A percentile compares a stretch with the other conserved stretches of the same genome.
Evolutionary conservation across 2,888 invertebrate species (phyloP).

Genomic region (Anticlea derivata): DNA sequence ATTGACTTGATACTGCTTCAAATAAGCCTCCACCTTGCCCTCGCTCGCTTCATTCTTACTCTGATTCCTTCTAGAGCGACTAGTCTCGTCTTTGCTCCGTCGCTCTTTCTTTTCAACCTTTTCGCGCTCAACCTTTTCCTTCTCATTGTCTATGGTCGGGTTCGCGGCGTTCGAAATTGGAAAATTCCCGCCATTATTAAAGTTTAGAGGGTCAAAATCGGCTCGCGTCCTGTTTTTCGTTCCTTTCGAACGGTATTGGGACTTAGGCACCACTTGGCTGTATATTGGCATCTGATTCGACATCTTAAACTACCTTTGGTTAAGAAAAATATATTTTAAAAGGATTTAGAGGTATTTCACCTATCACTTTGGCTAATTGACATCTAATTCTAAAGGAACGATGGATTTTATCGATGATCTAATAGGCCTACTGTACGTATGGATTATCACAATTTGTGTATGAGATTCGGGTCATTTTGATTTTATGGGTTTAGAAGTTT

Average conservation of each 20-base stretch:
- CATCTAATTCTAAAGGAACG: slow-evolving; percentile 72
- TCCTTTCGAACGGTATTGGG: slow-evolving; percentile 64
- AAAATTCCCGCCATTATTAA: slow-evolving; percentile 82
- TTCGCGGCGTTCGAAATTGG: slow-evolving; percentile 47
- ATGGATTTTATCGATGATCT: slow-evolving; percentile 46
- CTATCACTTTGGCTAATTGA: slow-evolving; percentile 72
- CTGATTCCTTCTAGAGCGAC: slow-evolving; percentile 52
- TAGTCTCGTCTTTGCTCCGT: slow-evolving; percentile 52
- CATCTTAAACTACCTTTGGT: slow-evolving; percentile 77
- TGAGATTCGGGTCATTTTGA: slow-evolving; percentile 14
- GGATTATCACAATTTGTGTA: slow-evolving; percentile 50
- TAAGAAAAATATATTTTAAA: slow-evolving; percentile 46
- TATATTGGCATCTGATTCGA: slow-evolving; percentile 80
- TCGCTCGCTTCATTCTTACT: slow-evolving; percentile 61
- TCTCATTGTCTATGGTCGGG: slow-evolving; percentile 52
- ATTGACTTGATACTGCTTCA: slow-evolving; percentile 77
- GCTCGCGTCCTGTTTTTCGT: slow-evolving; percentile 45
- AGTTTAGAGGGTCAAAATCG: slow-evolving; percentile 86
- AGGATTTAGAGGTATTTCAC: slow-evolving; percentile 30
- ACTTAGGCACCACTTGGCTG: slow-evolving; percentile 78
- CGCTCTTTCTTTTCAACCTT: slow-evolving; percentile 52
- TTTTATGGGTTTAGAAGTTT: slow-evolving; percentile 6
- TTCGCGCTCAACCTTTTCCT: slow-evolving; percentile 52
- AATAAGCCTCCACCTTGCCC: slow-evolving; percentile 76
- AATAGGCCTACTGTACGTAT: slow-evolving; percentile 46